Evolutionary conservation across 2,797 vertebrate genomes (phyloP), one percentile per base, ranked within the genome.

Genomic region (Manis pentadactyla): DNA sequence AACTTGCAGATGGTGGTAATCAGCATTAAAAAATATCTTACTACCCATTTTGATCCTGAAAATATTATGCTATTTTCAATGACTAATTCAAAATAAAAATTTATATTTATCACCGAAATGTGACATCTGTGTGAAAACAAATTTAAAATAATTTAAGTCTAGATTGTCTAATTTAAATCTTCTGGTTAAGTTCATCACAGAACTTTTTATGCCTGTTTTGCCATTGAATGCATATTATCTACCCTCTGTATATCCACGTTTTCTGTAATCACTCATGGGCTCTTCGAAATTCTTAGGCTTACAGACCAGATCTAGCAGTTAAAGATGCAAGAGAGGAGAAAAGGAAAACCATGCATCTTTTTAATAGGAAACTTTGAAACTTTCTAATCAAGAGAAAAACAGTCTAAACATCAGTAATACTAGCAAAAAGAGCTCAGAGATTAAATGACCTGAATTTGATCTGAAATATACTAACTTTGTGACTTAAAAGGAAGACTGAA

Each of bases 381-480:
- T 39, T 75, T 71, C 1, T 27, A 49, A 68, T 81, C 1, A 31
- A 90, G 4, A n/a, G 51, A 57, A 90, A 8, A 2, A 63, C 17
- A 1, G 0, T 37, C 34, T 82, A 86, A 75, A 63, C 19, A 79
- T 29, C 6, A 77, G n/a, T 37, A 64, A 82, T 57, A 63, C 34
- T 46, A 90, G 0, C 25, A 78, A 75, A 86, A 78, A 49, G 2
- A 66, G 5, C 1, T n/a, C 73, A 42, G 27, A 64, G 15, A 11
- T 42, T 87, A 53, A 85, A 96, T 23, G 27, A 39, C 87, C 7
- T 94, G n/a, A 87, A 97, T 91, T 74, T 94, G 49, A 97, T 90
- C 5, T 39, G 18, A 42, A 39, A n/a, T 63, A 57, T 39, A 34
- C 8, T 79, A 81, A 74, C 31, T 57, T 51, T 86, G 7, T 75